A percentile compares a stretch with the other conserved stretches of the same genome.
Evolutionary conservation across 2,113 vertebrate species (phyloP).

Genomic region (Chloebia gouldiae): DNA sequence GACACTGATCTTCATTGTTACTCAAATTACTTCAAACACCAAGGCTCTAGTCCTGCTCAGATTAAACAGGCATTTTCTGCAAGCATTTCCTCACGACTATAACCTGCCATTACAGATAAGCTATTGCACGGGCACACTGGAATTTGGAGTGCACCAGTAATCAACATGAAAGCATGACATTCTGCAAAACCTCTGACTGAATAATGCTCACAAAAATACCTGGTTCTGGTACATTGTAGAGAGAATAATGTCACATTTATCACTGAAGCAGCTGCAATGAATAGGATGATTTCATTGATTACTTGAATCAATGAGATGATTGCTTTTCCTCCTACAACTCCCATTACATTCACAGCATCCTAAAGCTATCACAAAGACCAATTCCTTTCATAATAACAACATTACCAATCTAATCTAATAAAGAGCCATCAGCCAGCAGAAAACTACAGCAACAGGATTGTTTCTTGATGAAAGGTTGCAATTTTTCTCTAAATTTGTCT

Average conservation of each 20-base stretch:
- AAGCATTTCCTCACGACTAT: background rate
- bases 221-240: rapidly evolving
- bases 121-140: rapidly evolving
- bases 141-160: background rate
- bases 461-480: background rate
- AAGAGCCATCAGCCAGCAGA: background rate
- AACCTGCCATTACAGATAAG: background rate
- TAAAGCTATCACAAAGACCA: background rate
- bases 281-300: background rate
- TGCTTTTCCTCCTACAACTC: background rate
- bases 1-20: background rate
- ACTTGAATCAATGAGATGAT: background rate
- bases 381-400: background rate
- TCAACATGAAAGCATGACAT: background rate
- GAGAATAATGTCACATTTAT: background rate
- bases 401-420: background rate
- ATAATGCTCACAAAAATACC: background rate
- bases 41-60: background rate
- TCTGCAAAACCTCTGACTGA: background rate
- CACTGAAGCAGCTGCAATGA: background rate
- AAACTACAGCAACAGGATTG: background rate
- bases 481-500: background rate
- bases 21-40: background rate
- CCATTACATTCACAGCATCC: background rate
- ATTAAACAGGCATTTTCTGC: background rate